Conservation (phyloP, 2,113 vertebrate species). For the Anhinga rufa region DNA sequence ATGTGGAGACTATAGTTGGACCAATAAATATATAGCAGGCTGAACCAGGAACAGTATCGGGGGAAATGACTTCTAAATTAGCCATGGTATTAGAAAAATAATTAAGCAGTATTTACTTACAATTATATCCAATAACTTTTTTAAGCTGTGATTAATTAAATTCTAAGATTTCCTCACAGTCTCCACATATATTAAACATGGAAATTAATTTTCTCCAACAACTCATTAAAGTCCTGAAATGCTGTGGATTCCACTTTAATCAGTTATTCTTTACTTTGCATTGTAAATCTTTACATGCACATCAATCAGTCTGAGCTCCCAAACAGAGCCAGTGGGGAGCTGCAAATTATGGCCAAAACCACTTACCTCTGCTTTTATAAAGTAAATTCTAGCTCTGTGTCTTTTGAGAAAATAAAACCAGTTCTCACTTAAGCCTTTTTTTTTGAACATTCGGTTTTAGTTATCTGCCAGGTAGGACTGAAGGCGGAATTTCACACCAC, state of each 20-base stretch:
- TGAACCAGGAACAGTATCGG: background rate
- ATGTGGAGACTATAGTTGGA: background rate
- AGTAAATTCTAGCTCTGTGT: background rate
- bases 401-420: background rate
- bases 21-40: background rate
- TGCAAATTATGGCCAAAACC: background rate
- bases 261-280: background rate
- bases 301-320: background rate
- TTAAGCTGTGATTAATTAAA: slow-evolving; percentile 38
- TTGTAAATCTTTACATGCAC: background rate
- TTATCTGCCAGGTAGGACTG: background rate
- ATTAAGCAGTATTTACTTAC: slow-evolving; percentile 49
- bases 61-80: slow-evolving; percentile 18
- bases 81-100: slow-evolving; percentile 20
- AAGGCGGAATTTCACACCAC: background rate
- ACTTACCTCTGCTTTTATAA: background rate
- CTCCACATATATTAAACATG: background rate
- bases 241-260: background rate
- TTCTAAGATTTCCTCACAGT: slow-evolving; percentile 12
- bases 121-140: slow-evolving; percentile 33
- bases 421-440: background rate
- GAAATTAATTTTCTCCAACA: slow-evolving; percentile 41
- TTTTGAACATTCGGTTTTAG: background rate
- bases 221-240: background rate
- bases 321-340: background rate